Conservation (phyloP, 2,797 vertebrate species). For the Bothrops alternatus region DNA sequence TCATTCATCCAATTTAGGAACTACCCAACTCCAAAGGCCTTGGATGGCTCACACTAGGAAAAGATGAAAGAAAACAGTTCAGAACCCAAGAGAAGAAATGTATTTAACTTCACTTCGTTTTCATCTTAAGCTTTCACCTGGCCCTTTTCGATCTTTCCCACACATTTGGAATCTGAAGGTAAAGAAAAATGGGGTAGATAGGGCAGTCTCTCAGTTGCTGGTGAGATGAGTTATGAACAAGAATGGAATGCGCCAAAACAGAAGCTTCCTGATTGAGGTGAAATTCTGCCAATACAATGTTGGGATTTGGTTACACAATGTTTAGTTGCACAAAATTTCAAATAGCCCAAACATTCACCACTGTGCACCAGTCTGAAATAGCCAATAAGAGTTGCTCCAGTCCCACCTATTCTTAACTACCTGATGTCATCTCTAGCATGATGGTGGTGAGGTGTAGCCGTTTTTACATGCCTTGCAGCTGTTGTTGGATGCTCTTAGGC, state of each 20-base stretch:
- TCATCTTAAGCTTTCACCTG: background rate
- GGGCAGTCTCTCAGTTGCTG: background rate
- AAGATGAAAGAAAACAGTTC: background rate
- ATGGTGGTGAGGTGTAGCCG: background rate
- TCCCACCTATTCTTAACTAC: background rate
- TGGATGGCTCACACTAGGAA: background rate
- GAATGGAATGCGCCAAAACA: background rate
- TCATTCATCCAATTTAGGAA: background rate
- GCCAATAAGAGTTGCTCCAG: background rate
- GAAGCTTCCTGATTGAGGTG: background rate
- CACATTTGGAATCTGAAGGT: background rate
- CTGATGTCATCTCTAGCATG: background rate
- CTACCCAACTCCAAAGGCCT: background rate
- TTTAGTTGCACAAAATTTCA: background rate
- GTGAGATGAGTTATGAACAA: background rate
- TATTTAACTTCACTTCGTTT: background rate
- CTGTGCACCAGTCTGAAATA: background rate
- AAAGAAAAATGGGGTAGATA: background rate
- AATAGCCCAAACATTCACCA: background rate
- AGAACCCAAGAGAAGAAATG: background rate
- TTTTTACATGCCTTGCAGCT: background rate
- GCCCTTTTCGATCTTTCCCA: no score
- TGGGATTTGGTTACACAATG: background rate
- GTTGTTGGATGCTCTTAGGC: background rate
- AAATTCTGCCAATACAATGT: background rate